phyloP scores from a whole-genome alignment of 2,113 vertebrate species.

The Choloepus hoffmanni region DNA sequence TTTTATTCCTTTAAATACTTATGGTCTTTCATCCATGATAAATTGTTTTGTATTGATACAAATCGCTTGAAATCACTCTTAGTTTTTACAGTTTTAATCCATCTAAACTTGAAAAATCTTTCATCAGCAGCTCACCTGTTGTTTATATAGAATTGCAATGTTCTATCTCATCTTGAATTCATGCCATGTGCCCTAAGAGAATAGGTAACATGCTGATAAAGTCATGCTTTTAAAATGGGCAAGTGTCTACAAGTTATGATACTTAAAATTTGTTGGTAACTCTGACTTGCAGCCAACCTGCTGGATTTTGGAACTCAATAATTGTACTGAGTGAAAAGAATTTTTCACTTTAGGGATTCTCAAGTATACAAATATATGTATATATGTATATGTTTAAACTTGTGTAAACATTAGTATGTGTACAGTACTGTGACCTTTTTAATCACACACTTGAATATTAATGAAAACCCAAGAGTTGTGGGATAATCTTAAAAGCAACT shows the following conservation, averaged over 20 bases:
- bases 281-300: background rate
- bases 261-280: background rate
- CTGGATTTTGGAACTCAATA: background rate
- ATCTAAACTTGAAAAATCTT: constrained; percentile 52
- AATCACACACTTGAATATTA: background rate
- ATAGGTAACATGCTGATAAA: background rate
- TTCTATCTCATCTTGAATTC: constrained; percentile 47
- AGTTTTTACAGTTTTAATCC: constrained; percentile 43
- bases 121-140: constrained; percentile 30
- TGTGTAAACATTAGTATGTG: background rate
- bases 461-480: background rate
- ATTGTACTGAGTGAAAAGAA: background rate
- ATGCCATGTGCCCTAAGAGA: constrained; percentile 37
- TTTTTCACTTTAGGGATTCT: background rate
- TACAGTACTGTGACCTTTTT: background rate
- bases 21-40: background rate
- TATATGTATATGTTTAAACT: background rate
- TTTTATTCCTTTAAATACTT: background rate
- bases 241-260: constrained; percentile 48
- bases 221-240: constrained; percentile 46
- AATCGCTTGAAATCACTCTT: constrained; percentile 15
- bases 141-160: constrained; percentile 32
- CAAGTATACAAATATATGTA: background rate
- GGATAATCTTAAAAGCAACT: background rate
- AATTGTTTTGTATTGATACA: background rate